phyloP scores from a whole-genome alignment of 2,888 invertebrate genomes.

The Ernsta delagoae region DNA sequence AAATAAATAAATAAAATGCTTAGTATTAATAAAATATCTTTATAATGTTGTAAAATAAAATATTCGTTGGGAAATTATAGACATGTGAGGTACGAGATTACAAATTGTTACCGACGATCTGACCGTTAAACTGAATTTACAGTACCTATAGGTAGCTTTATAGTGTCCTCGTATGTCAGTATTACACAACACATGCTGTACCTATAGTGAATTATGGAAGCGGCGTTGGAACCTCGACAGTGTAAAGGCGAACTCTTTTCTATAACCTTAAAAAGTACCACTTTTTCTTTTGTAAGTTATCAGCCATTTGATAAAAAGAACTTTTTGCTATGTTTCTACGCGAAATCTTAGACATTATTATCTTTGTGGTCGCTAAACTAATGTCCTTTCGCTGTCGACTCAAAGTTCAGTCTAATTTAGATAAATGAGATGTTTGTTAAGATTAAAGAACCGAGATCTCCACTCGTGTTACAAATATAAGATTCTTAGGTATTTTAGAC shows the following conservation, averaged over 20 bases:
- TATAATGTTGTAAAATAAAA: constrained; percentile 58
- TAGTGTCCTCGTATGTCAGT: no score
- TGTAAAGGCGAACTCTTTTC: no score
- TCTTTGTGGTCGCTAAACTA: constrained; percentile 62
- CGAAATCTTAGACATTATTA: constrained; percentile 43
- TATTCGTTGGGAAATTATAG: constrained; percentile 29
- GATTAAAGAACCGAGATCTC: constrained; percentile 7
- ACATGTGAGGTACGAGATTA: constrained; percentile 17
- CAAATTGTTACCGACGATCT: neutral
- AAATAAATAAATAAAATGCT: constrained; percentile 70
- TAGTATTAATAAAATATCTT: constrained; percentile 65
- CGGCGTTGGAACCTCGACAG: no score
- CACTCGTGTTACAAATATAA: constrained; percentile 2
- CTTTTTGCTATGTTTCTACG: constrained; percentile 9
- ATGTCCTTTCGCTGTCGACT: constrained; percentile 61
- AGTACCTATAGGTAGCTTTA: no score
- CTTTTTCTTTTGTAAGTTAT: neutral
- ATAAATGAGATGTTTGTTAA: constrained; percentile 10
- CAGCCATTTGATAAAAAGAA: neutral
- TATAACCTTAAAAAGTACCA: neutral
- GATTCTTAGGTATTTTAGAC: no score
- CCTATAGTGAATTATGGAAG: no score
- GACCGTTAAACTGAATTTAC: neutral
- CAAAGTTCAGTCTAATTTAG: constrained; percentile 15
- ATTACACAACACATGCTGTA: neutral